Conservation (phyloP, 2,888 invertebrate genomes). For the Lobophora halterata region DNA sequence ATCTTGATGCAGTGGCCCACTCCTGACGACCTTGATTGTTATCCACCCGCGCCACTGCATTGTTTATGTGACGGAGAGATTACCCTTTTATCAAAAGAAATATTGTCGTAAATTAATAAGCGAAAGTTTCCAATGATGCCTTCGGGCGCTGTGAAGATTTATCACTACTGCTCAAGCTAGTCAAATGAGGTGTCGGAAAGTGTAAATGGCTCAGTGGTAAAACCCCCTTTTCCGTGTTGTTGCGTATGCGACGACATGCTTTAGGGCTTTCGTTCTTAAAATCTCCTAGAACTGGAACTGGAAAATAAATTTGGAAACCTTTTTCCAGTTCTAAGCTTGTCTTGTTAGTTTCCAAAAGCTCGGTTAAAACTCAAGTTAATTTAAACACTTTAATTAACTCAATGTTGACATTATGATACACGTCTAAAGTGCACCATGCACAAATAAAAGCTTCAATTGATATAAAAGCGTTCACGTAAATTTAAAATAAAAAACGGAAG, state of each 20-base stretch:
- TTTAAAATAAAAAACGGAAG: too few relatives aligned
- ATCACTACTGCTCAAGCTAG: conserved; percentile 34
- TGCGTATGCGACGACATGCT: conserved; percentile 35
- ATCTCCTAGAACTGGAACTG: too few relatives aligned
- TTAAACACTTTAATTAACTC: too few relatives aligned
- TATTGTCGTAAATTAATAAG: conserved; percentile 50
- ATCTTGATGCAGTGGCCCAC: conserved; percentile 43
- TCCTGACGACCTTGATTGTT: conserved; percentile 58
- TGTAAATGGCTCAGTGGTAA: conserved; percentile 42
- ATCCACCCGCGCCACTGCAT: conserved; percentile 52
- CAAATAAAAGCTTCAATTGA: too few relatives aligned
- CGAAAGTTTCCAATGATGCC: conserved; percentile 53
- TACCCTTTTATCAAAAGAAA: conserved; percentile 66
- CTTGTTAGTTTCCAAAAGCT: too few relatives aligned
- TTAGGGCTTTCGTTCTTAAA: conserved; percentile 9
- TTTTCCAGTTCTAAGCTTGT: too few relatives aligned
- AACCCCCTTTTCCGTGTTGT: conserved; percentile 58
- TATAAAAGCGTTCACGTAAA: too few relatives aligned
- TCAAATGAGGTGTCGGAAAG: conserved; percentile 45
- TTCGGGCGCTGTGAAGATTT: conserved; percentile 39
- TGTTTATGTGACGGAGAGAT: conserved; percentile 58
- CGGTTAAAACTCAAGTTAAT: too few relatives aligned
- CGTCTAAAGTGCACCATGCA: too few relatives aligned
- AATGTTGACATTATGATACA: too few relatives aligned
- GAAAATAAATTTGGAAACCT: too few relatives aligned